Conservation (phyloP, 2,888 invertebrate species). For the Elgonia sp. region DNA sequence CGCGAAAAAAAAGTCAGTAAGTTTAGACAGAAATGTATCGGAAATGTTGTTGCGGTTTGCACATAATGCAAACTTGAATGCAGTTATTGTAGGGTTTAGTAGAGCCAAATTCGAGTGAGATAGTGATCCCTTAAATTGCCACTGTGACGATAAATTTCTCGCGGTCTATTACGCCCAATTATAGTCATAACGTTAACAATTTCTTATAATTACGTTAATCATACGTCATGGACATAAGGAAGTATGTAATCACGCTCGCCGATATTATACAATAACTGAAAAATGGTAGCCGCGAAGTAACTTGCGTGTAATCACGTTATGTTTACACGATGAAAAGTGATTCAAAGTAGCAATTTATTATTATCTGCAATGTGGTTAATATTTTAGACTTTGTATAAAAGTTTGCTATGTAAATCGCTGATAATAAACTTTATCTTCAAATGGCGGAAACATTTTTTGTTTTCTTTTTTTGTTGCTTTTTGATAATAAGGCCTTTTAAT, state of each 20-base stretch:
- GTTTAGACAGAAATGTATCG: no score
- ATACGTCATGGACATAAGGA: conserved; percentile 40
- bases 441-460: no score
- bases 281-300: conserved; percentile 48
- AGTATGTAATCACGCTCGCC: conserved; percentile 47
- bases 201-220: conserved; percentile 58
- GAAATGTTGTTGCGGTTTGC: no score
- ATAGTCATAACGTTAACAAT: conserved; percentile 52
- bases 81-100: no score
- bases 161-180: conserved; percentile 21
- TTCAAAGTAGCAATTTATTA: conserved; percentile 58
- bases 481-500: no score
- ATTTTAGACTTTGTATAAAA: conserved; percentile 28
- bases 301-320: conserved; percentile 60
- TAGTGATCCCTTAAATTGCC: conserved; percentile 15
- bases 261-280: conserved; percentile 48
- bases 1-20: no score
- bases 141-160: conserved; percentile 28
- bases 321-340: conserved; percentile 66
- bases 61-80: no score
- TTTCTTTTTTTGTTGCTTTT: no score
- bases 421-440: conserved; percentile 6
- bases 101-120: no score
- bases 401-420: conserved; percentile 29
- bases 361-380: conserved; percentile 24